phyloP scores from a whole-genome alignment of 2,113 vertebrate genomes.

The Amphiprion percula region DNA sequence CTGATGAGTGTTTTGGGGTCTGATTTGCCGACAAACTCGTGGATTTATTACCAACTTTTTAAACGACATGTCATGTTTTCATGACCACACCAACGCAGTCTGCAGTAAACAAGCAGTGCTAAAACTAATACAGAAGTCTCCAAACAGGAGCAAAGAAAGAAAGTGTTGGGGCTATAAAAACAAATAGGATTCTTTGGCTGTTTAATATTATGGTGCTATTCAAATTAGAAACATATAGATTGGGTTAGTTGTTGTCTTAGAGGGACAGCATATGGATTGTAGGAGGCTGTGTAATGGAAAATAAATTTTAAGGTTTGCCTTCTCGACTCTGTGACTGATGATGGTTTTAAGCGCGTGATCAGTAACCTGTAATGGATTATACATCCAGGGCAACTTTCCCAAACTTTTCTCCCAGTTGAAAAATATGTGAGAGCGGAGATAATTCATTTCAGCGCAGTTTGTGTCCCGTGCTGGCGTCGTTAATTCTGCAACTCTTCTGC shows the following conservation, averaged over 20 bases:
- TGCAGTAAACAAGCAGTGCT: background rate
- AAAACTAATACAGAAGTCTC: background rate
- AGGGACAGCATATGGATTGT: conserved; percentile 17
- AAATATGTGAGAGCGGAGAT: conserved; percentile 44
- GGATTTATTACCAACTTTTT: background rate
- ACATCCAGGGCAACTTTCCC: conserved; percentile 21
- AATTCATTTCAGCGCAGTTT: conserved; percentile 39
- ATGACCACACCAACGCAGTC: background rate
- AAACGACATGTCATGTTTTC: background rate
- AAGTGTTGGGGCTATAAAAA: background rate
- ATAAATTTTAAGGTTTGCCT: conserved; percentile 21
- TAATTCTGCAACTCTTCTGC: conserved; percentile 42
- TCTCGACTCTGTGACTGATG: conserved; percentile 39
- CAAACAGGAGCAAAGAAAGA: background rate
- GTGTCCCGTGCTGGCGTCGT: conserved; percentile 26
- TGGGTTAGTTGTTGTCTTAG: conserved; percentile 5
- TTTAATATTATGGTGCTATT: background rate
- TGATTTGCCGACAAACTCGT: background rate
- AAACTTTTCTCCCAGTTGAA: conserved; percentile 56
- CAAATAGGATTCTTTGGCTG: background rate
- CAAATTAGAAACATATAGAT: background rate
- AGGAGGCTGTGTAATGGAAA: conserved; percentile 29
- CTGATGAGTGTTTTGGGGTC: background rate
- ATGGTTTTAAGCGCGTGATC: conserved; percentile 4
- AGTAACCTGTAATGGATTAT: conserved; percentile 58